phyloP scores from a whole-genome alignment of 2,113 vertebrate species.

The Thinocorus orbignyianus region DNA sequence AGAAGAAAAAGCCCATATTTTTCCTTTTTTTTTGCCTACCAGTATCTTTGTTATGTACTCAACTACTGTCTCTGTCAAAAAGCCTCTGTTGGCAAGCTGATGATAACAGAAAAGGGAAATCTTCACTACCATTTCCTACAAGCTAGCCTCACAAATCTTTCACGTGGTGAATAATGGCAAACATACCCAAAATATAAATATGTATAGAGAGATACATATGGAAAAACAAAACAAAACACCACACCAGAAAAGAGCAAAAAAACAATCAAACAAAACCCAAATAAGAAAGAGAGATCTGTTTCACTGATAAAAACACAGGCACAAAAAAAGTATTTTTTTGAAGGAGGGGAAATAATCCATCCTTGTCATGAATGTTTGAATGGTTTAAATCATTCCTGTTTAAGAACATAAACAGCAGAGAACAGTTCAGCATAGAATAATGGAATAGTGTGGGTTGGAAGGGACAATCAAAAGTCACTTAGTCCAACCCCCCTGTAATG shows the following conservation, averaged over 20 bases:
- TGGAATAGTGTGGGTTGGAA: not conserved
- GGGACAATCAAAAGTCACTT: not conserved
- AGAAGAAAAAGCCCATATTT: not conserved
- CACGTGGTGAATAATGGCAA: not conserved
- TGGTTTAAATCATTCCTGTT: no score
- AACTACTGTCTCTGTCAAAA: not conserved
- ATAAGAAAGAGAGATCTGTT: not conserved
- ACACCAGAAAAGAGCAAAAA: not conserved
- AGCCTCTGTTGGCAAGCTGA: not conserved
- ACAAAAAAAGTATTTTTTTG: not conserved
- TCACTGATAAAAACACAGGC: not conserved
- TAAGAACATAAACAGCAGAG: not conserved
- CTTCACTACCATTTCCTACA: not conserved
- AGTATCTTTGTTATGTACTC: not conserved
- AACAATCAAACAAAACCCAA: not conserved
- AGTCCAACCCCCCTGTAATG: not conserved
- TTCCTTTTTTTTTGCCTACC: not conserved
- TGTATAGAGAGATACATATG: not conserved
- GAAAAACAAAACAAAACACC: no score
- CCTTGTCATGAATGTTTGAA: not conserved
- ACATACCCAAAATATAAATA: not conserved
- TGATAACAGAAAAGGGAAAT: not conserved
- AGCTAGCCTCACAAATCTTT: not conserved
- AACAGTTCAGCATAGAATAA: not conserved
- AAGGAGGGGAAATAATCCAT: no score